These are phyloP conservation scores for Chaunax sp. DNA, from an alignment of 2,797 vertebrate genomes.

Conservation along the genomic window DNA sequence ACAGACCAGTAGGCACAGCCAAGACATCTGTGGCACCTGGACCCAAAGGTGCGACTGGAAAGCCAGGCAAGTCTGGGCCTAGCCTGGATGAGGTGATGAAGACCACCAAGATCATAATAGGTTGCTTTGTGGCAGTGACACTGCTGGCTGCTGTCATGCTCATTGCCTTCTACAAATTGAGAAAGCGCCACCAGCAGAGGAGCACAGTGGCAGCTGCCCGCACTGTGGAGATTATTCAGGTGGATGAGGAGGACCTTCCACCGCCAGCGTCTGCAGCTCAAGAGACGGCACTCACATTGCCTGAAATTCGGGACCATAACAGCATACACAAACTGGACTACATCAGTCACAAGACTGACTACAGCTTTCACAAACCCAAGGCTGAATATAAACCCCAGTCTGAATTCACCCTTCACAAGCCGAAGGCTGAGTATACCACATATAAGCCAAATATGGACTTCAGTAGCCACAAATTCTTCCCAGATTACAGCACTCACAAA, in stretches of 20 bases:
- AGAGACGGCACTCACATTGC: constrained; percentile 89
- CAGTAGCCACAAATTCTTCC: constrained; percentile 77
- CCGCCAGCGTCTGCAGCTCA: constrained; percentile 85
- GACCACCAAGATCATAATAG: constrained; percentile 99
- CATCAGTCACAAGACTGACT: constrained; percentile 83
- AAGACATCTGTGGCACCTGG: constrained; percentile 84
- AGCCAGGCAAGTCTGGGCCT: constrained; percentile 85
- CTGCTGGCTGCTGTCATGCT: constrained; percentile 96
- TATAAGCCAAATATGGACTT: constrained; percentile 83
- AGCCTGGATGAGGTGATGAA: constrained; percentile 99
- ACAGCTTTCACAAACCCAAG: constrained; percentile 82
- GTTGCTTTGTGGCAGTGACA: constrained; percentile 97
- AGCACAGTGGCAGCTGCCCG: constrained; percentile 93
- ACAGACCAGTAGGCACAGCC: constrained; percentile 69
- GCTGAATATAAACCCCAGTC: constrained; percentile 80
- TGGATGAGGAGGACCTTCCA: constrained; percentile 93
- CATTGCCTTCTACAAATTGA: constrained; percentile 97
- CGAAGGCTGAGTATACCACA: constrained; percentile 81
- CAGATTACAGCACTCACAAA: constrained; percentile 81
- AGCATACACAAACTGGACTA: constrained; percentile 86
- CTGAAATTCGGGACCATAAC: constrained; percentile 92
- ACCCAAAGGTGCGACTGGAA: constrained; percentile 83
- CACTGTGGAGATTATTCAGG: constrained; percentile 96
- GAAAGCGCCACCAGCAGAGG: constrained; percentile 96
- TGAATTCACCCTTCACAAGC: constrained; percentile 81